Conservation (phyloP, 2,113 vertebrate species). For the Typhlomys cinereus region DNA sequence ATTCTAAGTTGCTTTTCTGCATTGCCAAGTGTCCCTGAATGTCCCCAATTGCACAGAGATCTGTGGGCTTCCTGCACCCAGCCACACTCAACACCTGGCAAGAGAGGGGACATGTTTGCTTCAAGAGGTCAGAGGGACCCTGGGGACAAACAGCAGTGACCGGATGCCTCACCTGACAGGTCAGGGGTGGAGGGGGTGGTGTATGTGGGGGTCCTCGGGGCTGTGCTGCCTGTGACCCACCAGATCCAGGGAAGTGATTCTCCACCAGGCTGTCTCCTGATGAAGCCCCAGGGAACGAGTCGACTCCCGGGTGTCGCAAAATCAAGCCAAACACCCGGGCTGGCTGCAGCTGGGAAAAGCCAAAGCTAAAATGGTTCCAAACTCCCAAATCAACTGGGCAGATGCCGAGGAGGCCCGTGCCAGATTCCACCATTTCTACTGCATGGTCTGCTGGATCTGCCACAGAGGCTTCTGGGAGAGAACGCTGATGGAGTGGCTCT, state of each 20-base stretch:
- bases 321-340: not conserved
- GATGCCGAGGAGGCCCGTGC: not conserved
- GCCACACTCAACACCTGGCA: not conserved
- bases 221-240: not conserved
- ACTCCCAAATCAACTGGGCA: not conserved
- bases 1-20: no score
- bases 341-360: not conserved
- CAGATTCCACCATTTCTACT: not conserved
- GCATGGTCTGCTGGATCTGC: not conserved
- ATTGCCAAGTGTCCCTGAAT: not conserved
- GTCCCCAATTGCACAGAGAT: not conserved
- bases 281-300: not conserved
- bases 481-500: not conserved
- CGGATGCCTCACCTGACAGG: not conserved
- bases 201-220: no score
- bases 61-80: not conserved
- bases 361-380: not conserved
- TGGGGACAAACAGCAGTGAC: not conserved
- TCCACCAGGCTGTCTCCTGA: not conserved
- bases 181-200: not conserved
- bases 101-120: not conserved
- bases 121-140: not conserved
- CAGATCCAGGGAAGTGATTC: not conserved
- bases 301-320: not conserved
- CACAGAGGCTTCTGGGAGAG: slow-evolving; percentile 48